These are phyloP conservation scores for Venustoraphidia nigricollis DNA, from an alignment of 2,888 invertebrate species.

Conservation along the genomic window DNA sequence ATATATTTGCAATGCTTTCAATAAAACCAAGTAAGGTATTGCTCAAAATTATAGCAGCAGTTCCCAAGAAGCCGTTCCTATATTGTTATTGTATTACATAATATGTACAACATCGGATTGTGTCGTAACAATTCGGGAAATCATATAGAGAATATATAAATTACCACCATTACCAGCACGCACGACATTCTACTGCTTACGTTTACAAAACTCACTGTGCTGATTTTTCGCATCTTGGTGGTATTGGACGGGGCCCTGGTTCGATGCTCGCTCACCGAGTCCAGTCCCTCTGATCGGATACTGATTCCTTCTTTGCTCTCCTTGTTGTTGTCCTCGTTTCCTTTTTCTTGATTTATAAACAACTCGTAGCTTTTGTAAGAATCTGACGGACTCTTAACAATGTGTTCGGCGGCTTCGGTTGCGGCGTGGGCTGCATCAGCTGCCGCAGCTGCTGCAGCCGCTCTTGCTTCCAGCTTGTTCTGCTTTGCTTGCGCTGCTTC, in stretches of 20 bases:
- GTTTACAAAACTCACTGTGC: constrained; percentile 57
- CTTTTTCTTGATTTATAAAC: constrained; percentile 78
- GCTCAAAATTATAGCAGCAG: no score
- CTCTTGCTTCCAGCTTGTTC: constrained; percentile 43
- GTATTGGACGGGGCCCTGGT: constrained; percentile 39
- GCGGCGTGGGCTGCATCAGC: constrained; percentile 35
- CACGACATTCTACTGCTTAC: constrained; percentile 3
- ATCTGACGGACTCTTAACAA: constrained; percentile 82
- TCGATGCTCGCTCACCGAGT: constrained; percentile 76
- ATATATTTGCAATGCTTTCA: no score
- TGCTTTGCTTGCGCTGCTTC: constrained; percentile 59
- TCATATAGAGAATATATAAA: no score
- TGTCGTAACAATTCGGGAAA: no score
- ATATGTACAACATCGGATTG: no score
- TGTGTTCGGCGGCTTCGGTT: constrained; percentile 41
- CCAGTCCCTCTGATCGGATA: constrained; percentile 68
- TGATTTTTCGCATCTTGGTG: constrained; percentile 74
- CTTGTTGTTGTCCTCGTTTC: constrained; percentile 77
- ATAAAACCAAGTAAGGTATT: no score
- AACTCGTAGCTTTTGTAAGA: constrained; percentile 87
- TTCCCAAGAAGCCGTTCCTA: no score
- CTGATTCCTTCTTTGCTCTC: constrained; percentile 77
- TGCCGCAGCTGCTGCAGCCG: constrained; percentile 48
- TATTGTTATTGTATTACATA: no score
- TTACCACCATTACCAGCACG: background rate